A percentile compares a stretch with the other conserved stretches of the same genome.
These are phyloP conservation scores for Sturnus vulgaris DNA, from an alignment of 2,113 vertebrate species.

Conservation along the genomic window DNA sequence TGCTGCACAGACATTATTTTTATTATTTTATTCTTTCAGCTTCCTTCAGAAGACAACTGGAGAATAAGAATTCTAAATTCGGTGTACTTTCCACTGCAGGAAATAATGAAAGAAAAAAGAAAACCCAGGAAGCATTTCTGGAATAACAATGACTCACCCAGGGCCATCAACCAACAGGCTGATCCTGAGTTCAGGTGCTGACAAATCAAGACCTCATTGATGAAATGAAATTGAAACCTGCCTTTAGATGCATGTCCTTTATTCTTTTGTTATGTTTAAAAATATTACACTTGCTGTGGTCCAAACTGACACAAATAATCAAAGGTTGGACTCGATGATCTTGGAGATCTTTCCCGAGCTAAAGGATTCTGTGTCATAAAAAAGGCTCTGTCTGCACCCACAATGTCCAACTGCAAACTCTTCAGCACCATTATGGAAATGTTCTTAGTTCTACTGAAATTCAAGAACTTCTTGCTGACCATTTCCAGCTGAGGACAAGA, in stretches of 20 bases:
- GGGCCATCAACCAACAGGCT: not conserved
- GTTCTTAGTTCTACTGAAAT: not conserved
- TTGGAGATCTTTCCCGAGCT: not conserved
- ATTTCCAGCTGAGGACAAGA: not conserved
- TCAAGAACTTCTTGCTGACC: not conserved
- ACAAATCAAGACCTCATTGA: not conserved
- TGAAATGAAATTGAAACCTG: not conserved
- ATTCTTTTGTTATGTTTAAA: not conserved
- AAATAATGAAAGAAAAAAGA: not conserved
- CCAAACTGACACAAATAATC: not conserved
- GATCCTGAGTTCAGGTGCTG: not conserved
- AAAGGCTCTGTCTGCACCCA: not conserved
- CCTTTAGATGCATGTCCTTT: not conserved
- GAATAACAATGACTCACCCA: not conserved
- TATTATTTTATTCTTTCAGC: not conserved
- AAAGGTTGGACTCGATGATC: rapidly evolving
- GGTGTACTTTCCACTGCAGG: not conserved
- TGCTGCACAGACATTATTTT: not conserved
- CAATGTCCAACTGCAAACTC: not conserved
- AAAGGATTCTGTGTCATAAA: not conserved
- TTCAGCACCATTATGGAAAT: not conserved
- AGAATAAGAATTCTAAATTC: not conserved
- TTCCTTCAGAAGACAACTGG: not conserved
- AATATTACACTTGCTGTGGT: not conserved
- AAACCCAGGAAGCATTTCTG: not conserved